Evolutionary conservation across 2,888 invertebrate genomes (phyloP).

Genomic region (Lydus trimaculatus): DNA sequence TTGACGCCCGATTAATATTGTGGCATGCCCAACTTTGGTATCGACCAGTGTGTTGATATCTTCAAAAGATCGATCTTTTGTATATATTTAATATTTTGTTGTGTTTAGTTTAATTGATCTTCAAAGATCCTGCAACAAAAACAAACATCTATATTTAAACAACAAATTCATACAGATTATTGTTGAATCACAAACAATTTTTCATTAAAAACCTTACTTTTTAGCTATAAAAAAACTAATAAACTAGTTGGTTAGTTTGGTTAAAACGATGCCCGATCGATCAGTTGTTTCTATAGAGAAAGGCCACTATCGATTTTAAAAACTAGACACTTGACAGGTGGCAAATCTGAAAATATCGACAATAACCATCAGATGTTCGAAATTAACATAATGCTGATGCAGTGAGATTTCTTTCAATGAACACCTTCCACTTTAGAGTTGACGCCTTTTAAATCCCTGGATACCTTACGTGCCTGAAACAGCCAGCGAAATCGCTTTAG

Average conservation of each 20-base stretch:
- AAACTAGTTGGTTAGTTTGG: neutral
- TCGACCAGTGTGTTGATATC: conserved; percentile 53
- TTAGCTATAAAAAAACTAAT: neutral
- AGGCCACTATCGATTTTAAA: neutral
- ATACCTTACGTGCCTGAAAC: neutral
- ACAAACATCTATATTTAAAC: neutral
- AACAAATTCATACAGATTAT: neutral
- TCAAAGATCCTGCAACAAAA: neutral
- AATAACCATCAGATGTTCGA: neutral
- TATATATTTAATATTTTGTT: conserved; percentile 33
- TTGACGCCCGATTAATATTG: conserved; percentile 62
- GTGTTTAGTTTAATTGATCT: conserved; percentile 5
- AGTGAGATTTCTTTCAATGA: neutral
- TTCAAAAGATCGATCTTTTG: conserved; percentile 49
- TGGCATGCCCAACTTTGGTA: conserved; percentile 58
- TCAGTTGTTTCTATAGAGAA: neutral
- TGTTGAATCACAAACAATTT: neutral
- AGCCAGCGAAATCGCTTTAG: neutral
- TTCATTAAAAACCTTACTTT: neutral
- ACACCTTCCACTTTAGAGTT: neutral
- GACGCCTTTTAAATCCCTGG: neutral
- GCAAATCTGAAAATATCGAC: neutral
- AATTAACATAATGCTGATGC: neutral
- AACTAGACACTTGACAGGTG: neutral
- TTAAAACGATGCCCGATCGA: too few species aligned